phyloP scores from a whole-genome alignment of 2,113 vertebrate genomes.

The Bubo blakistoni region DNA sequence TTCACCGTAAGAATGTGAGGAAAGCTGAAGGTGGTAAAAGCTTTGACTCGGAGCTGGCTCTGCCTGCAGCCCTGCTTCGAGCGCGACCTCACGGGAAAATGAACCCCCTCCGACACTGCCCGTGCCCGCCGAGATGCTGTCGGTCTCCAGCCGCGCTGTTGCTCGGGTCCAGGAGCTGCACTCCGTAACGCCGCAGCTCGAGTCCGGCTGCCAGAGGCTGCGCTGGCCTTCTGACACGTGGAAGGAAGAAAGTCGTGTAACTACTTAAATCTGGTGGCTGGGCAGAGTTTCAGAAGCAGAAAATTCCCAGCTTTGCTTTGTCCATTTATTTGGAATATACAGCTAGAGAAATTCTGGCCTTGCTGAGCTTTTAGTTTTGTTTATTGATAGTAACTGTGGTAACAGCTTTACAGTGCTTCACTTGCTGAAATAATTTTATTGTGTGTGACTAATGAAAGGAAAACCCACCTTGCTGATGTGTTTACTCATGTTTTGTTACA shows the following conservation, averaged over 20 bases:
- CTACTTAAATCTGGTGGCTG: neutral
- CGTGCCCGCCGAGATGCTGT: neutral
- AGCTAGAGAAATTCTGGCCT: neutral
- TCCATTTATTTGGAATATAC: neutral
- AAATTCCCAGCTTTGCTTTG: neutral
- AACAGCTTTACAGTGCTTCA: neutral
- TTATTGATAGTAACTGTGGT: slow-evolving; percentile 20
- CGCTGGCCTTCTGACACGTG: fast-evolving
- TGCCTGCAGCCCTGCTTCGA: neutral
- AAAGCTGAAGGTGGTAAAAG: neutral
- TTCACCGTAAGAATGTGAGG: neutral
- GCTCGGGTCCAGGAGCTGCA: neutral
- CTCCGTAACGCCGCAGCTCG: neutral
- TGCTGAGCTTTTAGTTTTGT: neutral
- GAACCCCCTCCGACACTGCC: neutral
- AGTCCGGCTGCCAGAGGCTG: neutral
- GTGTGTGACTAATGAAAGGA: neutral
- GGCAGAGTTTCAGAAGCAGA: neutral
- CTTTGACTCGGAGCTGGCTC: neutral
- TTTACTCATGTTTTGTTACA: neutral
- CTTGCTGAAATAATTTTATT: neutral
- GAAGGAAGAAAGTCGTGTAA: neutral
- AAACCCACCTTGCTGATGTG: neutral
- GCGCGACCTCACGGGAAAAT: neutral
- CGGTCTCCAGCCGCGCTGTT: neutral